Conservation (phyloP, 1,140 invertebrate genomes). For the Tetramorium alpestre region DNA sequence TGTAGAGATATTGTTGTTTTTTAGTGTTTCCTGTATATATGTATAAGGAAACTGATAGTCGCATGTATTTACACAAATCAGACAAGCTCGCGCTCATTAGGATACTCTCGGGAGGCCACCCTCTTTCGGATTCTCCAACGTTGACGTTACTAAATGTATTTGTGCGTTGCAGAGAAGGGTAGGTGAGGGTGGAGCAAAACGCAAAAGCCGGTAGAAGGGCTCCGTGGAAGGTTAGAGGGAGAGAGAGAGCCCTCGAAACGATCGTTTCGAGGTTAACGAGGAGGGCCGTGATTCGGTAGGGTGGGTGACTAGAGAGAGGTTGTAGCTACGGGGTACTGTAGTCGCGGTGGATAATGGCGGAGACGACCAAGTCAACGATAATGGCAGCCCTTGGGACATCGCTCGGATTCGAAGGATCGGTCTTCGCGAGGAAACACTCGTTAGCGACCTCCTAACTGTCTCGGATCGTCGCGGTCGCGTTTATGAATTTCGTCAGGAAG, state of each 20-base stretch:
- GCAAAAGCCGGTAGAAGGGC: constrained; percentile 38
- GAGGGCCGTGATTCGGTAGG: constrained; percentile 71
- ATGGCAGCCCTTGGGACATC: constrained; percentile 81
- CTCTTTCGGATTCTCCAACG: constrained; percentile 44
- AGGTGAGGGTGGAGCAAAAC: constrained; percentile 53
- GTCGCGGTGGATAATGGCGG: constrained; percentile 73
- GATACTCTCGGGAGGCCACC: constrained; percentile 49
- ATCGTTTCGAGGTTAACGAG: constrained; percentile 78
- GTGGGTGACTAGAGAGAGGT: constrained; percentile 66
- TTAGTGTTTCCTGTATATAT: neutral
- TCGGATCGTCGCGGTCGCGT: constrained; percentile 71
- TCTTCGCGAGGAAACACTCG: constrained; percentile 77
- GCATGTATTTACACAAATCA: constrained; percentile 57
- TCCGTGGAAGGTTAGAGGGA: neutral
- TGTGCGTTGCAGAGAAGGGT: constrained; percentile 36
- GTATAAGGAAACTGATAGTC: constrained; percentile 35
- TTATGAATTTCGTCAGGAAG: constrained; percentile 77
- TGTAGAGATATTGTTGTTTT: constrained; percentile 16
- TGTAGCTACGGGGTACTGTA: constrained; percentile 60
- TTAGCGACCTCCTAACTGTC: constrained; percentile 80
- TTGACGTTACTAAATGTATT: constrained; percentile 62
- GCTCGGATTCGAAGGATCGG: constrained; percentile 69
- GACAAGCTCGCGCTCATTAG: constrained; percentile 51
- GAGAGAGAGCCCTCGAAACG: constrained; percentile 46
- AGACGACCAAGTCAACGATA: constrained; percentile 73